Conservation (phyloP, 2,888 invertebrate species). For the Neria commutata region DNA sequence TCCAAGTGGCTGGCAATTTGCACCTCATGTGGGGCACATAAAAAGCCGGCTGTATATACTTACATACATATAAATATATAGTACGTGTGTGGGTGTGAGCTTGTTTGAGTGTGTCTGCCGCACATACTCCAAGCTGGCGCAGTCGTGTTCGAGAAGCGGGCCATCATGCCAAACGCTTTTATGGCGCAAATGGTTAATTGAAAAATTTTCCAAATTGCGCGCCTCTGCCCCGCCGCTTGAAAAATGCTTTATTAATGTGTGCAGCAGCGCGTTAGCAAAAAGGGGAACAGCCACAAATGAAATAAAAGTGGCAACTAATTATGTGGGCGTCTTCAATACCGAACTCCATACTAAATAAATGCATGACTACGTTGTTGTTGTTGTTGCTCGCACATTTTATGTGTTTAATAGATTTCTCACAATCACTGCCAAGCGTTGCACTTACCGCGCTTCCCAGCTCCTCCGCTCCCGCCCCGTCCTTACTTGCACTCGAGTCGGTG, state of each 20-base stretch:
- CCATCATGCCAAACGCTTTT: no score
- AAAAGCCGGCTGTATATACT: background rate
- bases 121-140: no score
- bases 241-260: no score
- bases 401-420: background rate
- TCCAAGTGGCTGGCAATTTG: slow-evolving; percentile 7
- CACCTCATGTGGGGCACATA: slow-evolving; percentile 4
- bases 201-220: no score
- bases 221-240: no score
- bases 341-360: slow-evolving; percentile 4
- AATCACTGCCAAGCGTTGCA: no score
- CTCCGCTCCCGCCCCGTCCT: no score
- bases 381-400: background rate
- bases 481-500: background rate
- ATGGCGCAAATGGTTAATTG: no score
- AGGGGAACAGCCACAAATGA: background rate
- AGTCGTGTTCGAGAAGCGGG: no score
- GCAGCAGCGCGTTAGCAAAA: no score
- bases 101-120: background rate
- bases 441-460: no score
- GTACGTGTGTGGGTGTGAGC: slow-evolving; percentile 3
- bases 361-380: background rate
- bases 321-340: slow-evolving; percentile 21
- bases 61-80: background rate
- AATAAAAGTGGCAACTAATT: slow-evolving; percentile 10